A percentile compares a stretch with the other conserved stretches of the same genome.
These are phyloP conservation scores for Drosophila watanabei DNA, from an alignment of 1,140 invertebrate species.

Conservation along the genomic window DNA sequence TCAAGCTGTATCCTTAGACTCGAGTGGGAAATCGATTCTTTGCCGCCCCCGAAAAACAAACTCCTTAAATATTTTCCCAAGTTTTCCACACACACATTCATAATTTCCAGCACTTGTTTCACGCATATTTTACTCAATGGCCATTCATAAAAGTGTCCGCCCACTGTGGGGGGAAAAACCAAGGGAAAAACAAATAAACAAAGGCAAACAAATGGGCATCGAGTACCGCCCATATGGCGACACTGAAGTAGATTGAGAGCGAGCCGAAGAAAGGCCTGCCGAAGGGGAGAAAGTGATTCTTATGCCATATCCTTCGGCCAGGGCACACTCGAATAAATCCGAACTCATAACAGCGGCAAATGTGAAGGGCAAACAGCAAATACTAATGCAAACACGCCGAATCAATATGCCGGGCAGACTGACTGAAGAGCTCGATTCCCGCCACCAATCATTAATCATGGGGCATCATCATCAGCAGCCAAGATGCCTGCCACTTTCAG, in stretches of 20 bases:
- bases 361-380: constrained; percentile 73
- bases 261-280: constrained; percentile 4
- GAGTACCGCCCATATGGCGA: constrained; percentile 69
- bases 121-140: constrained; percentile 73
- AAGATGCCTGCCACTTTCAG: constrained; percentile 31
- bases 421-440: constrained; percentile 46
- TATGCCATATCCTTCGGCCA: constrained; percentile 19
- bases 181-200: constrained; percentile 63
- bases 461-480: constrained; percentile 70
- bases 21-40: constrained; percentile 8
- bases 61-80: constrained; percentile 51
- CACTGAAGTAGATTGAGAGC: constrained; percentile 26
- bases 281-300: constrained; percentile 41
- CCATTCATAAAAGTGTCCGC: constrained; percentile 61
- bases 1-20: constrained; percentile 20
- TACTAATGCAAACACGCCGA: constrained; percentile 69
- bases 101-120: constrained; percentile 67
- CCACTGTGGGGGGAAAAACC: constrained; percentile 1
- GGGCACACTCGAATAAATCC: constrained; percentile 62
- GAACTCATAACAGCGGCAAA: constrained; percentile 62
- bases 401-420: constrained; percentile 65
- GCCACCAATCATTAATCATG: constrained; percentile 77
- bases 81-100: constrained; percentile 38
- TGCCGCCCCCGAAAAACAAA: constrained; percentile 14
- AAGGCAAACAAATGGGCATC: constrained; percentile 73